A percentile compares a stretch with the other conserved stretches of the same genome.
These are phyloP conservation scores for Lycorma delicatula DNA, from an alignment of 1,140 invertebrate species.

Conservation along the genomic window DNA sequence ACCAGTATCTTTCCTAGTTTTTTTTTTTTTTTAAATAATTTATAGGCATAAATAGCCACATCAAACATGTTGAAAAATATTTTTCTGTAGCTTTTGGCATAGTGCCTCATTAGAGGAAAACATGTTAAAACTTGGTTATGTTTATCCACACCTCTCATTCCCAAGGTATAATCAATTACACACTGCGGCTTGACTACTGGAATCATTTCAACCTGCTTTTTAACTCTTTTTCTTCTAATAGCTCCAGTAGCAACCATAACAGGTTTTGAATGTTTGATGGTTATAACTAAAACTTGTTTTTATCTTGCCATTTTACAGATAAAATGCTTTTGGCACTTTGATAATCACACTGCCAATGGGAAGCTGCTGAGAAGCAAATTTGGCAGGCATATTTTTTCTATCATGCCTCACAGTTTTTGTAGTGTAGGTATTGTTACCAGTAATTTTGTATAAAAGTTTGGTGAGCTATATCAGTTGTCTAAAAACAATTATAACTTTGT, in stretches of 20 bases:
- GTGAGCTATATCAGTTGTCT: no score
- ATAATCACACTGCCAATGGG: slow-evolving; percentile 10
- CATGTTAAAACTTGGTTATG: neutral
- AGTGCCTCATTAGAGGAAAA: neutral
- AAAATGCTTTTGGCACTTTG: neutral
- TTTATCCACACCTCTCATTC: neutral
- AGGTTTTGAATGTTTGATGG: neutral
- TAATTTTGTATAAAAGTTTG: no score
- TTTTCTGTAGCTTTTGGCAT: neutral
- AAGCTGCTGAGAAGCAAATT: slow-evolving; percentile 1
- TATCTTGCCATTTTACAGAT: neutral
- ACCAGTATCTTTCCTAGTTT: no score
- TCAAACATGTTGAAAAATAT: neutral
- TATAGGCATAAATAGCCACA: neutral
- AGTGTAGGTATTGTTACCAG: no score
- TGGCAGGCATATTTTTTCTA: slow-evolving; percentile 18
- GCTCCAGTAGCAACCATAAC: neutral
- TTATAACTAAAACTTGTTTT: neutral
- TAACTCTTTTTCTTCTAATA: neutral
- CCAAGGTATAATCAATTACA: neutral
- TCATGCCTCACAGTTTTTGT: slow-evolving; percentile 12
- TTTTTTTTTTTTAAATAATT: no score
- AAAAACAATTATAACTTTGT: slow-evolving; percentile 18
- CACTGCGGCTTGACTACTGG: neutral
- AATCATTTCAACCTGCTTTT: neutral